These are phyloP conservation scores for Pagrus major DNA, from an alignment of 2,113 vertebrate genomes.

Conservation along the genomic window DNA sequence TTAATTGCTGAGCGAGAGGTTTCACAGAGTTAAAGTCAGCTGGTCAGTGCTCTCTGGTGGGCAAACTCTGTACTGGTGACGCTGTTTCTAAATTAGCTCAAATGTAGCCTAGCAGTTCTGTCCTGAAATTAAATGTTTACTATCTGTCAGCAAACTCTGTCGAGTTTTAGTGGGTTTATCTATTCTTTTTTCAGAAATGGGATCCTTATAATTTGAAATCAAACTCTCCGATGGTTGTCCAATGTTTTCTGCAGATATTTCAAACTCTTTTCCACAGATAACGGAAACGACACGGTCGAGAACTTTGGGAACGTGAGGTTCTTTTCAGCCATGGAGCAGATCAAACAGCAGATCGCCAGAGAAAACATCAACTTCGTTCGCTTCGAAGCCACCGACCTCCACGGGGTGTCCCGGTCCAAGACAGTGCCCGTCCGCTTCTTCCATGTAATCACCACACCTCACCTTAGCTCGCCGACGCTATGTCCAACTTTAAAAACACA, in stretches of 20 bases:
- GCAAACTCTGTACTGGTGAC: not conserved
- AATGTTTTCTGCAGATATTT: constrained; percentile 34
- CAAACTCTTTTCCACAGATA: constrained; percentile 74
- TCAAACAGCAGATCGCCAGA: constrained; percentile 91
- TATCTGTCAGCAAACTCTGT: too few species aligned
- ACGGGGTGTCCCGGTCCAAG: constrained; percentile 94
- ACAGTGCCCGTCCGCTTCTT: constrained; percentile 93
- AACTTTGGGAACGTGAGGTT: constrained; percentile 71
- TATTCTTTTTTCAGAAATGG: not conserved
- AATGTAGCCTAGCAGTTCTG: not conserved
- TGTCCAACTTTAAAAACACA: not conserved
- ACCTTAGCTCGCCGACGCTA: not conserved
- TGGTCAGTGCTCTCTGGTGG: not conserved
- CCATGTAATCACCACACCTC: constrained; percentile 81
- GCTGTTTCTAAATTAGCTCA: not conserved
- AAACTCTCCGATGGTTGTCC: not conserved
- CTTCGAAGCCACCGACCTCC: constrained; percentile 94
- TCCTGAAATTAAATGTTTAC: too few species aligned
- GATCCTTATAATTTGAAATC: not conserved
- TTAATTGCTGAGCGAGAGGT: too few species aligned
- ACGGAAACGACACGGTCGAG: constrained; percentile 72
- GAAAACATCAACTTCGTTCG: constrained; percentile 91
- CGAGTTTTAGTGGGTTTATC: too few species aligned
- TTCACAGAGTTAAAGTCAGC: too few species aligned
- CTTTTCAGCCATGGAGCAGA: constrained; percentile 88